Base-by-base conservation (phyloP, 2,797 vertebrate genomes). In the Pseudocheirus occidentalis region DNA sequence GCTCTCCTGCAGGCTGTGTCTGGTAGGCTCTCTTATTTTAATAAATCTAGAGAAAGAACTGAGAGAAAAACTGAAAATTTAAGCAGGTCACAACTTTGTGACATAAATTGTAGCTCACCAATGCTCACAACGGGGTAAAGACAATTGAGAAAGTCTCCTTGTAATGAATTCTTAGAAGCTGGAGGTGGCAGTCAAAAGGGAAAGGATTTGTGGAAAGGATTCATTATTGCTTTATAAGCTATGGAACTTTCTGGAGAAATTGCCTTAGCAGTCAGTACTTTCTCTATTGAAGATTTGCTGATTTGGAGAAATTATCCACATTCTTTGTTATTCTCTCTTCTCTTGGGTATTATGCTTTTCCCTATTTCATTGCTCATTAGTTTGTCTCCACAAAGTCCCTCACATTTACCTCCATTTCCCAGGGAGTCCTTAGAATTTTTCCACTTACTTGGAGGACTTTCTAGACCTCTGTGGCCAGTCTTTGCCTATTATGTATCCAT, bases 31-130 rank as follows among this genome's bases (percentile, higher is more conserved):
- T 97, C 96, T 97, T 97, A 94, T 94, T 95, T 95, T 93, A 93
- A 98, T 97, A 97, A 97, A 97, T 96, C 95, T 94, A 96, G 90
- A 90, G 90, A 92, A 95, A 91, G n/a, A 93, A 54, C 91, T 92
- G 91, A 94, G 95, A 94, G 93, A 97, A 95, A 92, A 96, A 96
- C 94, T 92, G 58, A 97, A 95, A 95, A 55, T 56, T 96, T 95
- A 92, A 96, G 90, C 59, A 93, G 52, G 87, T 73, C 90, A 53
- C 96, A 58, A 95, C 94, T 97, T 96, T 97, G 81, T 94, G 92
- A 92, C 55, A 91, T 91, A 95, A 96, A 92, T 91, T 93, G 28
- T 53, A 93, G 29, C 90, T 95, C 66, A 50, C 91, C 92, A 54
- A 89, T 96, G 81, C 92, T 90, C 4, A 12, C 56, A 57, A 12